These are phyloP conservation scores for Cataglyphis albicans DNA, from an alignment of 2,888 invertebrate genomes.

Conservation along the genomic window DNA sequence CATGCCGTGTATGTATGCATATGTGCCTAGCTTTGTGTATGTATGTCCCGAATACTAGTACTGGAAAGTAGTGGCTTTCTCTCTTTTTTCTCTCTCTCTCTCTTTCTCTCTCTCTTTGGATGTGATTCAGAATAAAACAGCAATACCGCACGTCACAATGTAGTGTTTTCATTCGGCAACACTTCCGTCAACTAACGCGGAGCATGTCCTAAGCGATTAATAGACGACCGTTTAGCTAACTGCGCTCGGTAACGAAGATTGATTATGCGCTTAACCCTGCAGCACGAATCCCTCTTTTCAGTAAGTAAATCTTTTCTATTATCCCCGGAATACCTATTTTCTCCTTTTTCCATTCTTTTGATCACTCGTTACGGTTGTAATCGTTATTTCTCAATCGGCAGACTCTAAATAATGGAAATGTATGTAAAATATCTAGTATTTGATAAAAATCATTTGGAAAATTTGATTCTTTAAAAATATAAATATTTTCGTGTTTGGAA, in stretches of 20 bases:
- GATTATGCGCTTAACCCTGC: conserved; percentile 36
- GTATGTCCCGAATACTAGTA: conserved; percentile 34
- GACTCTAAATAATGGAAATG: not conserved
- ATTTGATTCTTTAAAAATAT: not conserved
- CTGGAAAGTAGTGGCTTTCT: conserved; percentile 45
- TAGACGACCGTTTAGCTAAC: conserved; percentile 46
- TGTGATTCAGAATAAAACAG: conserved; percentile 44
- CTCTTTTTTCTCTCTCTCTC: not conserved
- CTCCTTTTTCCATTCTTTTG: not conserved
- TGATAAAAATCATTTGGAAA: not conserved
- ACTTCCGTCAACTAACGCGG: conserved; percentile 48
- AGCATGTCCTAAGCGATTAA: conserved; percentile 53
- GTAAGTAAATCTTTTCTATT: not conserved
- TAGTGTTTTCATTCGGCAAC: conserved; percentile 43
- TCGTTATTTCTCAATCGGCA: conserved; percentile 9
- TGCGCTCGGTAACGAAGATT: conserved; percentile 47
- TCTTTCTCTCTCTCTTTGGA: not conserved
- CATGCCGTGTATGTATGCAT: not conserved
- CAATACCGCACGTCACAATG: conserved; percentile 35
- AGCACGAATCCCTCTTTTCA: conserved; percentile 36
- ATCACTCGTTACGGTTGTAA: not conserved
- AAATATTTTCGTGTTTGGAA: not conserved
- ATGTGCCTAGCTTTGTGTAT: not conserved
- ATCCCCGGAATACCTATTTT: conserved; percentile 3
- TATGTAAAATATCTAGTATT: not conserved